Evolutionary conservation across 2,888 invertebrate species (phyloP).

Genomic region (Hirtodrosophila histrioides): DNA sequence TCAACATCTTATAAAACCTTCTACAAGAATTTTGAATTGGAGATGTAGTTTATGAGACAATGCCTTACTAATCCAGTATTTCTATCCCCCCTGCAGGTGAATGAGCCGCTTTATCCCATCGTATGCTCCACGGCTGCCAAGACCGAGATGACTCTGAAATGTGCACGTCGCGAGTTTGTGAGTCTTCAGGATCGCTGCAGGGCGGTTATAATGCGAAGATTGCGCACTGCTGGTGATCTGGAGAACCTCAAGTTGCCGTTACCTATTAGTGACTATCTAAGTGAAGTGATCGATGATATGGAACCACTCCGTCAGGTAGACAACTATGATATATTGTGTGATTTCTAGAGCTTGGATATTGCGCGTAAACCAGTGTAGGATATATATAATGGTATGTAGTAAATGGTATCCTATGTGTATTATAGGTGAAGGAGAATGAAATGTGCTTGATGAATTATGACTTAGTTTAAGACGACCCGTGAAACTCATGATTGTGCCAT

Average conservation of each 20-base stretch:
- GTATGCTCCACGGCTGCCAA: slow-evolving; percentile 90
- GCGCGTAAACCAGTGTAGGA: not conserved
- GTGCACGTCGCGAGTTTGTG: slow-evolving; percentile 87
- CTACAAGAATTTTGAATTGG: no score
- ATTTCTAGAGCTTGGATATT: slow-evolving; percentile 58
- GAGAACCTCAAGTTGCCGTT: slow-evolving; percentile 86
- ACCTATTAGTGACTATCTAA: slow-evolving; percentile 86
- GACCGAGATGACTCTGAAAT: slow-evolving; percentile 89
- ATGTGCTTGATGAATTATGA: slow-evolving; percentile 52
- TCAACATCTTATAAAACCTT: no score
- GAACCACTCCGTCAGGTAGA: slow-evolving; percentile 83
- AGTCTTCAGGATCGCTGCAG: slow-evolving; percentile 89
- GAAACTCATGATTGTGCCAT: slow-evolving; percentile 66
- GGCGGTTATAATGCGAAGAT: slow-evolving; percentile 86
- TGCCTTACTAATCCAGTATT: no score
- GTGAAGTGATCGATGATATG: slow-evolving; percentile 85
- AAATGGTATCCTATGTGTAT: slow-evolving; percentile 33
- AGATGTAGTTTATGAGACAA: no score
- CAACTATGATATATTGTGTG: slow-evolving; percentile 83
- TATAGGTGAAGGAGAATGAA: slow-evolving; percentile 49
- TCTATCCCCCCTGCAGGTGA: slow-evolving; percentile 78
- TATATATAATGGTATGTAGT: slow-evolving; percentile 15
- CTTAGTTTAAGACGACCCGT: slow-evolving; percentile 52
- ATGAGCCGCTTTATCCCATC: slow-evolving; percentile 88
- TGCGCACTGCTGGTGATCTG: slow-evolving; percentile 85